Base-by-base conservation (phyloP, 2,113 vertebrate genomes). In the Chloroceryle aenea region DNA sequence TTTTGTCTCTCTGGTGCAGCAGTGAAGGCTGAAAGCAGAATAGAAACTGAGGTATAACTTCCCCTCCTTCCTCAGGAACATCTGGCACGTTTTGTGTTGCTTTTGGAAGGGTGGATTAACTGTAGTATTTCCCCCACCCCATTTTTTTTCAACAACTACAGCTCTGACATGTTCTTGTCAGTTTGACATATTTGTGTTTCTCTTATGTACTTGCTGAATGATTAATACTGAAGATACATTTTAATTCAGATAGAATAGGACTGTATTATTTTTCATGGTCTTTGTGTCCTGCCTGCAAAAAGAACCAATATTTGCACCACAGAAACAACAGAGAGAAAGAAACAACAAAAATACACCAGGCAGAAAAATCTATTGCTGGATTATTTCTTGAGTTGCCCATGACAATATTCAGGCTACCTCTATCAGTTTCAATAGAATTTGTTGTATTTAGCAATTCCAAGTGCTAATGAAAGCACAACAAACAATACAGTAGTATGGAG, bases 71-170 rank as follows among this genome's bases (percentile, higher is more conserved):
- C 50, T 56, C 47, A 90, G 61, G 61, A 95, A 56, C 85, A 62
- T 73, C 90, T 96, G 87, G 79, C 93, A 95, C 62, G 61, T 83
- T 91, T 47, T 89, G 38, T 97, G 92, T 96, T 97, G 78, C 48
- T 96, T 93, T 98, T 97, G 96, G 90, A 97, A 79, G 84, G 63
- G 36, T 64, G 34, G 43, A 77, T 88, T 83, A 80, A 87, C 63
- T 81, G 59, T 71, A 83, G 43, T 87, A 86, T 64, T 71, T 53
- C 67, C 59, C n/a, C 22, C 67, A 89, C 34, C 23, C 36, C 52
- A 90, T 91, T 92, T 93, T 96, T 88, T 88, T 79, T 94, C 43
- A 91, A 53, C 71, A 63, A 23, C 71, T 69, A 73, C 81, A 91
- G 38, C 29, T 97, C 68, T 82, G 89, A 95, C 64, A 93, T 52